Conservation (phyloP, 2,888 invertebrate species). For the Drosophila borborema region DNA sequence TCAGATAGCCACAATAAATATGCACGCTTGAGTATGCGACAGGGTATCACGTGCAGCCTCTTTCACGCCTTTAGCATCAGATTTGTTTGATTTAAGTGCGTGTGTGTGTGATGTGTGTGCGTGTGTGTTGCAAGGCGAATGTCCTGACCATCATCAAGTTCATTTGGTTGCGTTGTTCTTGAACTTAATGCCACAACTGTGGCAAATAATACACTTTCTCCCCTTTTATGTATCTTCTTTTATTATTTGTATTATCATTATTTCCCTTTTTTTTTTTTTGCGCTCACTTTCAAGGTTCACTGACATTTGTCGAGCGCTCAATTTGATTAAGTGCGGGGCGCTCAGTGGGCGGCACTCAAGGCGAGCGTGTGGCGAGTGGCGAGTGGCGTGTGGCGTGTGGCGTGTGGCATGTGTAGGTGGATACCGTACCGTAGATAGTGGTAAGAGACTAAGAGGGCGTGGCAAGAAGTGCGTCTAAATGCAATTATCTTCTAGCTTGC, state of each 20-base stretch:
- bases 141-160: slow-evolving; percentile 74
- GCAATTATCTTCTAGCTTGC: slow-evolving; percentile 71
- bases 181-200: slow-evolving; percentile 67
- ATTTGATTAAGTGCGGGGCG: slow-evolving; percentile 74
- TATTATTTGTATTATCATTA: slow-evolving; percentile 8
- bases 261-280: not conserved
- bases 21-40: not conserved
- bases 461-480: slow-evolving; percentile 54
- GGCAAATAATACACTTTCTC: slow-evolving; percentile 68
- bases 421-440: not conserved
- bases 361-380: slow-evolving; percentile 9
- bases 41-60: not conserved
- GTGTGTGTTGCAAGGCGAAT: slow-evolving; percentile 59
- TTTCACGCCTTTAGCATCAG: not conserved
- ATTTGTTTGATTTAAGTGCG: slow-evolving; percentile 10
- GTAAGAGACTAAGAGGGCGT: not conserved
- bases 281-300: slow-evolving; percentile 67
- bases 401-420: not conserved
- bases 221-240: slow-evolving; percentile 30
- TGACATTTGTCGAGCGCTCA: slow-evolving; percentile 74
- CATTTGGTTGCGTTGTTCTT: slow-evolving; percentile 66
- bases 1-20: not conserved
- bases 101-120: slow-evolving; percentile 2
- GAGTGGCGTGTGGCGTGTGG: not conserved
- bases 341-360: slow-evolving; percentile 36